phyloP scores from a whole-genome alignment of 2,888 invertebrate species.

The Pheosia gnoma region DNA sequence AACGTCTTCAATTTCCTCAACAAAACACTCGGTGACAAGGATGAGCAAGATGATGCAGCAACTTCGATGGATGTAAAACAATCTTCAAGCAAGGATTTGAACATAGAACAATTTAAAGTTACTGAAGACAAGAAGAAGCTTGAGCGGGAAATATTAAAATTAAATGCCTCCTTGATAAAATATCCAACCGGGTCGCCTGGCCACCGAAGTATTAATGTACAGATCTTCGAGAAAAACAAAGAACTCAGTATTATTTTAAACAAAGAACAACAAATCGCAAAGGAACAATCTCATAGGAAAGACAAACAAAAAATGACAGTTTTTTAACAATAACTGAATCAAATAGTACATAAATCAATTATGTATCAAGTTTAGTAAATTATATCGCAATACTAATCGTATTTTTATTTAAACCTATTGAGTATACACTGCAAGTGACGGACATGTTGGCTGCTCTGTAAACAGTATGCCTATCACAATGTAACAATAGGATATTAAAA shows the following conservation, averaged over 20 bases:
- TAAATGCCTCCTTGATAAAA: conserved; percentile 86
- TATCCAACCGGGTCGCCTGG: conserved; percentile 85
- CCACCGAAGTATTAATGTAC: conserved; percentile 84
- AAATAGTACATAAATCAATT: neutral
- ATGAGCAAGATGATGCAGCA: conserved; percentile 39
- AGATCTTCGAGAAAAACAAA: conserved; percentile 85
- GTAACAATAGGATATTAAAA: conserved; percentile 48
- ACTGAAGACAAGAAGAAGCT: conserved; percentile 88
- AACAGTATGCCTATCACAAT: neutral
- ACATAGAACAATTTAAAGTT: conserved; percentile 89
- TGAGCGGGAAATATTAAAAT: conserved; percentile 86
- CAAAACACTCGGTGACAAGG: conserved; percentile 79
- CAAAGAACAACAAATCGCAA: conserved; percentile 86
- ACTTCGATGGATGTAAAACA: conserved; percentile 68
- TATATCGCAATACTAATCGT: neutral
- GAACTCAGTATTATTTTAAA: conserved; percentile 85
- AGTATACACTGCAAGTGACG: too few relatives aligned
- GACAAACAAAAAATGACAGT: conserved; percentile 90
- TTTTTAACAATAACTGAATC: conserved; percentile 79
- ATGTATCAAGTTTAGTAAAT: conserved; percentile 21
- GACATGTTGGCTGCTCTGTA: too few relatives aligned
- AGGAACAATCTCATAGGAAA: conserved; percentile 88
- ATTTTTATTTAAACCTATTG: neutral
- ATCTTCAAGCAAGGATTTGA: conserved; percentile 86
- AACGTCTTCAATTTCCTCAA: conserved; percentile 93